These are phyloP conservation scores for Papilio xuthus DNA, from an alignment of 1,140 invertebrate species.

Conservation along the genomic window DNA sequence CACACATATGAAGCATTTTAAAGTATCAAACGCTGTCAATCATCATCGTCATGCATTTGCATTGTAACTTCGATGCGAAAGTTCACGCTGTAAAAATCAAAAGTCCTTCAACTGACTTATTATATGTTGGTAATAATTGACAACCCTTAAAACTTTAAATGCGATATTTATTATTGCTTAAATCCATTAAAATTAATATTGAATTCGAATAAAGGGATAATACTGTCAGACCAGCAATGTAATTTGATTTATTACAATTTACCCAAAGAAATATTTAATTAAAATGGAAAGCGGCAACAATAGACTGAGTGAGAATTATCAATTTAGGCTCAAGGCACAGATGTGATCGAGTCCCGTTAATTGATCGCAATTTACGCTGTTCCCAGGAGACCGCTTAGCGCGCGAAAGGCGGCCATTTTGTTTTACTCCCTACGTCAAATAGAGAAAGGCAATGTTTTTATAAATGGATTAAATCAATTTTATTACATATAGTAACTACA, in stretches of 20 bases:
- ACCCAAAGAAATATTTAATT: conserved; percentile 47
- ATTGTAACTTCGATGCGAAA: neutral
- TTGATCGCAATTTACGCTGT: conserved; percentile 51
- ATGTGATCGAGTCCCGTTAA: conserved; percentile 52
- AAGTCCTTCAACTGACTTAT: neutral
- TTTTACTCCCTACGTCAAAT: conserved; percentile 3
- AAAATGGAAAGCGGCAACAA: conserved; percentile 45
- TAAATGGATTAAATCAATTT: neutral
- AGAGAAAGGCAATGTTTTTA: neutral
- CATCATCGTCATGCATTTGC: neutral
- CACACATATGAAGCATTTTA: conserved; percentile 8
- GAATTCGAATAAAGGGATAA: conserved; percentile 18
- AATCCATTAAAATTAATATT: conserved; percentile 11
- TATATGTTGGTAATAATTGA: neutral
- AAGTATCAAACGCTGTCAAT: conserved; percentile 1
- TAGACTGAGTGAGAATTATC: conserved; percentile 45
- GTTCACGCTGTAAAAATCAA: neutral
- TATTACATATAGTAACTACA: neutral
- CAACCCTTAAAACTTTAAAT: neutral
- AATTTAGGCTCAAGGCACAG: conserved; percentile 46
- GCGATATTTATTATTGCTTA: no score
- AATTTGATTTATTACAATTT: conserved; percentile 39
- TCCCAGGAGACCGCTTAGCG: conserved; percentile 24
- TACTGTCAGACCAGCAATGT: conserved; percentile 23
- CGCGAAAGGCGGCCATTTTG: conserved; percentile 31